Conservation (phyloP, 2,888 invertebrate species). For the Papilio protenor region DNA sequence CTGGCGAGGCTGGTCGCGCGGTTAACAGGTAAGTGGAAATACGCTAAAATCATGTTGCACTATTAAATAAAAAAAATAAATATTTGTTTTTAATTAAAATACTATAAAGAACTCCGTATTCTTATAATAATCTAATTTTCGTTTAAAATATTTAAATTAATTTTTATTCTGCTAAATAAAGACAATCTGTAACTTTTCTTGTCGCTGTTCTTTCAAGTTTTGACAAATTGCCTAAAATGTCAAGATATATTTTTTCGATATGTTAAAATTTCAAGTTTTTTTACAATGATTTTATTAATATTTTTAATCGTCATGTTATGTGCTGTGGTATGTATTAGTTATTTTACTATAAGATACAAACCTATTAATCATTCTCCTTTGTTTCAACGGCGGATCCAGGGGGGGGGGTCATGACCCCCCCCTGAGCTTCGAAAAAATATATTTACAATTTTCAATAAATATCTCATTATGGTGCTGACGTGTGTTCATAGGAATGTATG, state of each 20-base stretch:
- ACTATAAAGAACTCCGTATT: too few relatives aligned
- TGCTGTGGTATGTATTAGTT: constrained; percentile 27
- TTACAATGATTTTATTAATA: constrained; percentile 22
- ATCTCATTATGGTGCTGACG: constrained; percentile 5
- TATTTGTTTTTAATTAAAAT: too few relatives aligned
- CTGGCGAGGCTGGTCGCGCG: too few relatives aligned
- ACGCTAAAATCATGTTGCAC: too few relatives aligned
- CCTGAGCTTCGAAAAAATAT: too few relatives aligned
- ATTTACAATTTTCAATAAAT: not conserved
- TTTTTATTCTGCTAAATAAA: constrained; percentile 38
- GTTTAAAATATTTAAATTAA: too few relatives aligned
- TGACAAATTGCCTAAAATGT: constrained; percentile 19
- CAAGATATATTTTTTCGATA: constrained; percentile 13
- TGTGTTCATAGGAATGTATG: constrained; percentile 3
- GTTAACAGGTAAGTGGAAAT: too few relatives aligned
- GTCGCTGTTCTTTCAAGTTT: constrained; percentile 16
- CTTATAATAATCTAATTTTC: too few relatives aligned
- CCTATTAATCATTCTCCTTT: too few relatives aligned
- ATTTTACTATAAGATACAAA: not conserved
- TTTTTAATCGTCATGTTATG: not conserved
- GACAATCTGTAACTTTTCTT: not conserved
- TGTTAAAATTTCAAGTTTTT: constrained; percentile 24
- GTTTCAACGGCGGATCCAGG: too few relatives aligned
- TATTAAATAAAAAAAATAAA: too few relatives aligned
- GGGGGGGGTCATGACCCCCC: too few relatives aligned